Evolutionary conservation across 2,888 invertebrate species (phyloP).

Genomic region (Arctia plantaginis): DNA sequence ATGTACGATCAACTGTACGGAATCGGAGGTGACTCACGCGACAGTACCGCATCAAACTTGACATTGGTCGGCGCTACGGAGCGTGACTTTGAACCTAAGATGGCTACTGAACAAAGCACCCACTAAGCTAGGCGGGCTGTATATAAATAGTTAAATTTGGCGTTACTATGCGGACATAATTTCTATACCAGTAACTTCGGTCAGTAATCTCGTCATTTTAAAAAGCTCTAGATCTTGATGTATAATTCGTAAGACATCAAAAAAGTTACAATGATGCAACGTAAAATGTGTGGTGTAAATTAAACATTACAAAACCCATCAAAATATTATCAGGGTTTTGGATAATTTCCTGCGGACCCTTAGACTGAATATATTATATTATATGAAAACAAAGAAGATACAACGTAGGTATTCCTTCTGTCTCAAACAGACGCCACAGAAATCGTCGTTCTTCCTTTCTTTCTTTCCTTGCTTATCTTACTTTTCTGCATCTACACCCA

Average conservation of each 20-base stretch:
- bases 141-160: background rate
- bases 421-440: background rate
- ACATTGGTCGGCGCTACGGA: constrained; percentile 40
- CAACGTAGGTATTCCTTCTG: background rate
- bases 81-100: constrained; percentile 49
- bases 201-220: background rate
- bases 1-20: constrained; percentile 19
- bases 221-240: background rate
- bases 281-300: background rate
- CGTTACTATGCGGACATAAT: background rate
- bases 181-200: background rate
- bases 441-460: no score
- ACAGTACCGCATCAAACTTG: constrained; percentile 24
- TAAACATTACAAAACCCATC: no score
- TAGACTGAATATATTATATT: background rate
- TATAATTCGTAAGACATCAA: background rate
- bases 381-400: background rate
- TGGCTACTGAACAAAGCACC: constrained; percentile 25
- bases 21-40: constrained; percentile 19
- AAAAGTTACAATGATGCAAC: background rate
- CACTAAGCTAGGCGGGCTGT: background rate
- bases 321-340: background rate
- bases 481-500: no score
- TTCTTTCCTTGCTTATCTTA: no score
- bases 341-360: background rate